Evolutionary conservation across 2,888 invertebrate species (phyloP).

Genomic region (Tethea ocularis): DNA sequence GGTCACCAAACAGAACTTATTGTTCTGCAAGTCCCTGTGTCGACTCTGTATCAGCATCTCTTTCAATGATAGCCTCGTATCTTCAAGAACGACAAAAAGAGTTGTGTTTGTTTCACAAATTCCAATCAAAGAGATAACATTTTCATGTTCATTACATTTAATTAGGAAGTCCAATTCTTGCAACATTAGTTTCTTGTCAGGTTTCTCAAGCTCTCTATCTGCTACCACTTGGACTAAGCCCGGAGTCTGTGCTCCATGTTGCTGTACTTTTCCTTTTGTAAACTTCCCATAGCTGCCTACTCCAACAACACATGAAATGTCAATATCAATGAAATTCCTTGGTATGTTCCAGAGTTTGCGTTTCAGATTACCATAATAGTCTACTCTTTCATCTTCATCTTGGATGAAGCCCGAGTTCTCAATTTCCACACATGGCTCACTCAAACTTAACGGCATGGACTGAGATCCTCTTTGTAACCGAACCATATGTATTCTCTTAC

Average conservation of each 20-base stretch:
- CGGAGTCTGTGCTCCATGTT: slow-evolving; percentile 80
- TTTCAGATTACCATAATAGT: slow-evolving; percentile 89
- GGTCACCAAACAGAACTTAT: slow-evolving; percentile 84
- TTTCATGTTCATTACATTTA: slow-evolving; percentile 87
- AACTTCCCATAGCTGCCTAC: slow-evolving; percentile 91
- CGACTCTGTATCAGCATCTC: slow-evolving; percentile 86
- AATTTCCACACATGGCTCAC: slow-evolving; percentile 91
- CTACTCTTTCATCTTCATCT: slow-evolving; percentile 87
- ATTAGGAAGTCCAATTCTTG: slow-evolving; percentile 89
- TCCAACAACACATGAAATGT: slow-evolving; percentile 87
- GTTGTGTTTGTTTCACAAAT: slow-evolving; percentile 91
- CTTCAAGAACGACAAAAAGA: slow-evolving; percentile 89
- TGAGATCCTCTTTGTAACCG: slow-evolving; percentile 77
- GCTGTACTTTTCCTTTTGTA: slow-evolving; percentile 87
- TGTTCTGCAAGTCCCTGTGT: slow-evolving; percentile 76
- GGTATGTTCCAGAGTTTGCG: slow-evolving; percentile 90
- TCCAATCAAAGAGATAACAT: slow-evolving; percentile 89
- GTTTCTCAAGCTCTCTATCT: slow-evolving; percentile 78
- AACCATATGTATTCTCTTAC: slow-evolving; percentile 70
- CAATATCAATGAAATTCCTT: slow-evolving; percentile 88
- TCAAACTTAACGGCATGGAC: slow-evolving; percentile 87
- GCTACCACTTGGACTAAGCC: slow-evolving; percentile 87
- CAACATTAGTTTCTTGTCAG: slow-evolving; percentile 83
- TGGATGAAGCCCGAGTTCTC: slow-evolving; percentile 91
- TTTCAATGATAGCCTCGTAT: slow-evolving; percentile 87